Percentiles rank a stretch among this genome's conserved stretches.
phyloP scores from a whole-genome alignment of 2,797 vertebrate species.

The Fistularia tabacaria region DNA sequence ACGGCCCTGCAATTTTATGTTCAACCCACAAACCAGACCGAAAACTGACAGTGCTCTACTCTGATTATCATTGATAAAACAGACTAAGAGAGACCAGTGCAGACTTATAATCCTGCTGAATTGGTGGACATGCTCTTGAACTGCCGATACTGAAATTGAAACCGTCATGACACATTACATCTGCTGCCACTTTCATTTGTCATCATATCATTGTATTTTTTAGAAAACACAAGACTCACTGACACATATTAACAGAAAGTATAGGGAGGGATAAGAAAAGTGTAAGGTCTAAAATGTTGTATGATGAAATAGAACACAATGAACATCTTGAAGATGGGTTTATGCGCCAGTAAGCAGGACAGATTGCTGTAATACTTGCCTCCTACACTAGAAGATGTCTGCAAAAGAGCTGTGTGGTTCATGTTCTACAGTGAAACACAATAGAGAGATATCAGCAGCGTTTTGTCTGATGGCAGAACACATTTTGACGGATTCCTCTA shows the following conservation, averaged over 20 bases:
- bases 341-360: conserved; percentile 1
- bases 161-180: conserved; percentile 21
- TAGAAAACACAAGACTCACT: too few relatives aligned
- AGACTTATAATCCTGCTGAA: conserved; percentile 1
- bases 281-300: too few relatives aligned
- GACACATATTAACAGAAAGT: too few relatives aligned
- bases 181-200: conserved; percentile 13
- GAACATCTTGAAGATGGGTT: conserved; percentile 10
- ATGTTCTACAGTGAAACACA: conserved; percentile 9
- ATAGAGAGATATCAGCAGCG: conserved; percentile 5
- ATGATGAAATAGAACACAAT: neutral
- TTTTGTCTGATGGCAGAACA: conserved; percentile 10
- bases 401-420: conserved; percentile 14
- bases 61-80: conserved; percentile 19
- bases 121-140: too few relatives aligned
- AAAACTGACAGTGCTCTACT: conserved; percentile 5
- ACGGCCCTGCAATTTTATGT: conserved; percentile 21
- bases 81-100: conserved; percentile 17
- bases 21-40: conserved; percentile 21
- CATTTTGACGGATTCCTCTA: conserved; percentile 26
- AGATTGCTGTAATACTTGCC: conserved; percentile 19
- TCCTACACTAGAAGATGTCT: conserved; percentile 16
- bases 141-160: conserved; percentile 11
- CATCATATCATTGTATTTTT: conserved; percentile 1
- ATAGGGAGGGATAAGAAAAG: too few relatives aligned